These are phyloP conservation scores for Chelon labrosus DNA, from an alignment of 2,797 vertebrate species.

Conservation along the genomic window DNA sequence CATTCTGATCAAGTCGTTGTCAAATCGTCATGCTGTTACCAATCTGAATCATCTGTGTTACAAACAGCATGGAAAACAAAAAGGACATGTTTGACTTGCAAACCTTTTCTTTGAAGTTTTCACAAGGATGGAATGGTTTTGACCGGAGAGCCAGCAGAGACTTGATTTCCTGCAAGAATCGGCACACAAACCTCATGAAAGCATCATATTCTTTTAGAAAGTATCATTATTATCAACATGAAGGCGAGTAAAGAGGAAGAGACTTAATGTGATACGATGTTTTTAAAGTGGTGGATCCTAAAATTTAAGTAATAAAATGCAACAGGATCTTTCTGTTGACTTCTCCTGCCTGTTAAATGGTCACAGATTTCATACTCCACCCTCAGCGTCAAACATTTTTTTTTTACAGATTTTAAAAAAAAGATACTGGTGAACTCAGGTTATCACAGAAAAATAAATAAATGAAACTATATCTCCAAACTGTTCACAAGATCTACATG, in stretches of 20 bases:
- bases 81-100: not conserved
- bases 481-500: too few species aligned
- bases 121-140: slow-evolving; percentile 83
- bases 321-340: not conserved
- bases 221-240: not conserved
- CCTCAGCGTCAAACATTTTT: too few species aligned
- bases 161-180: slow-evolving; percentile 89
- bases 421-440: not conserved
- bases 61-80: not conserved
- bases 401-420: too few species aligned
- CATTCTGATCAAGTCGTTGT: not conserved
- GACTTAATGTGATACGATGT: not conserved
- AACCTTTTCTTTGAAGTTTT: slow-evolving; percentile 90
- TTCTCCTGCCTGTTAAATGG: too few species aligned
- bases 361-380: too few species aligned
- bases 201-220: not conserved
- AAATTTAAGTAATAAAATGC: not conserved
- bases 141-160: slow-evolving; percentile 90
- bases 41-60: not conserved
- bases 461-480: too few species aligned
- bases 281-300: not conserved
- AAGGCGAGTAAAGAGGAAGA: not conserved
- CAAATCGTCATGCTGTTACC: not conserved
- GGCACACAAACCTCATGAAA: not conserved
- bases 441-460: too few species aligned